Base-by-base conservation (phyloP, 2,797 vertebrate species). In the Poeciliopsis infans region DNA sequence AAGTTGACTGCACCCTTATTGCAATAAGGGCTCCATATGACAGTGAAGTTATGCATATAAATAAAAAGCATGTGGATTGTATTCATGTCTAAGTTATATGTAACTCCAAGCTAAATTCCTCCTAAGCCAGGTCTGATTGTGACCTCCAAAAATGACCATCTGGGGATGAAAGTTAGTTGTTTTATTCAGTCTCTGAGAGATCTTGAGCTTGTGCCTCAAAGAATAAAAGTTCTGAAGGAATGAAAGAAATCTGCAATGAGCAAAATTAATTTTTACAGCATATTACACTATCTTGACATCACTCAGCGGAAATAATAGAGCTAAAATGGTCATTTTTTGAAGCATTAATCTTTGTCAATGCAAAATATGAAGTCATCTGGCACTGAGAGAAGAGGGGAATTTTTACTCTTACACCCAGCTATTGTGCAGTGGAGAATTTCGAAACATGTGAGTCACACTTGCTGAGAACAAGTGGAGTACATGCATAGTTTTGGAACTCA, bases 361-460 rank as follows among this genome's bases (percentile, higher is more conserved):
- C 55, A 77, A 51, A n/a, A 5, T 16, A 70, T 72, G 31, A 59
- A n/a, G 31, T 73, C 74, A 75, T 70, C 5, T 74, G 20, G 39
- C 64, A 39, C 4, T 68, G 64, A 68, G 15, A n/a, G 68, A 43
- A 45, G 39, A 70, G 68, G 68, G 68, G 68, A 45, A 70, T 70
- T 70, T 25, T 15, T 70, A 15, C 25, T 25, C 68, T 45, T 23
- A 25, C 36, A 69, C 66, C 33, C 66, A 69, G 2, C 7, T n/a
- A 45, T 57, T 73, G 72, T 46, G 41, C 66, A 45, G 45, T 47
- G 31, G 41, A 53, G 55, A 33, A 64, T 75, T 68, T 79, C 55
- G 59, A 7, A 61, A 79, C 55, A 28, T 75, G 31, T 53, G 71
- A 73, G 18, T 51, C 46, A 51, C 33, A 36, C 36, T 31, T 49